These are phyloP conservation scores for Microplitis manilae DNA, from an alignment of 2,888 invertebrate species.

Conservation along the genomic window DNA sequence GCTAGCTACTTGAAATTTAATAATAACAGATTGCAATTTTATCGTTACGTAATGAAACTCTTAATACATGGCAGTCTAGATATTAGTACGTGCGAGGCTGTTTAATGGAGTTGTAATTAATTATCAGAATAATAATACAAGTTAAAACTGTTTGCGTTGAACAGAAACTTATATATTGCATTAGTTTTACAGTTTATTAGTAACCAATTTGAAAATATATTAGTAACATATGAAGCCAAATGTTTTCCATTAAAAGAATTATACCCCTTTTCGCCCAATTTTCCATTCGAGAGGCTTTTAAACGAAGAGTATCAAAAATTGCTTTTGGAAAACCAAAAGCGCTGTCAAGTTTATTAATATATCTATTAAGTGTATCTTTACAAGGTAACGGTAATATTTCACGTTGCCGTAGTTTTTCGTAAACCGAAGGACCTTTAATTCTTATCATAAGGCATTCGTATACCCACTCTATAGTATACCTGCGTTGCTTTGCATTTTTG, in stretches of 20 bases:
- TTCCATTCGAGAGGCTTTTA: constrained; percentile 46
- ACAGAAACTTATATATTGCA: too few relatives aligned
- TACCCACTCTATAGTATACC: constrained; percentile 15
- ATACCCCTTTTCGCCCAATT: constrained; percentile 39
- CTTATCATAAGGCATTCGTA: constrained; percentile 23
- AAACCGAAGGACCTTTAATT: constrained; percentile 15
- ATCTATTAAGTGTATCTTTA: constrained; percentile 46
- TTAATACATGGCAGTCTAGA: too few relatives aligned
- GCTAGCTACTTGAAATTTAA: too few relatives aligned
- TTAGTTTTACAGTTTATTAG: too few relatives aligned
- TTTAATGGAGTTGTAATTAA: too few relatives aligned
- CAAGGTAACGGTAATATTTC: constrained; percentile 42
- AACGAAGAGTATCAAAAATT: constrained; percentile 39
- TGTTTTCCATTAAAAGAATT: not conserved
- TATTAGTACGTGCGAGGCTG: too few relatives aligned
- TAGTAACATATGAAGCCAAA: constrained; percentile 11
- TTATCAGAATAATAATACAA: too few relatives aligned
- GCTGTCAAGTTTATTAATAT: constrained; percentile 44
- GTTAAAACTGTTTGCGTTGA: too few relatives aligned
- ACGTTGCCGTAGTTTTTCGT: not conserved
- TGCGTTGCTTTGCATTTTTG: not conserved
- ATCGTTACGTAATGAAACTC: too few relatives aligned
- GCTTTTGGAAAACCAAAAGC: constrained; percentile 44
- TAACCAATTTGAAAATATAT: not conserved
- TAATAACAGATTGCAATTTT: too few relatives aligned